Evolutionary conservation across 2,797 vertebrate species (phyloP), one percentile per base, ranked within the genome.

Genomic region (Acanthiza pusilla): DNA sequence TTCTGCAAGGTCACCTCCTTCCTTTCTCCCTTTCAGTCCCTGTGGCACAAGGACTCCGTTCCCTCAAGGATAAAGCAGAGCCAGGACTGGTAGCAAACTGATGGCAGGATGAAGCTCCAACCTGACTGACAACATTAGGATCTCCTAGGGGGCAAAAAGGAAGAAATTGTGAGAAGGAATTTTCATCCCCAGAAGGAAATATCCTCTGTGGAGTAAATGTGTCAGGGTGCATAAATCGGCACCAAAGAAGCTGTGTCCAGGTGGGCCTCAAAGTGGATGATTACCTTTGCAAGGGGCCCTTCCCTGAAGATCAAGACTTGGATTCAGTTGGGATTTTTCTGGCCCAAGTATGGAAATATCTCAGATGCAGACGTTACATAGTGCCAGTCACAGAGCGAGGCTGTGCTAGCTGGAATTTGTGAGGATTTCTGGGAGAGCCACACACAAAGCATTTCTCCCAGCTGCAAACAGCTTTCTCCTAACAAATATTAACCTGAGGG

Each of bases 211-310:
- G 36, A 68, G 23, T 30, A 71, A 89, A 76, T 3, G 2, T 12
- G 29, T 3, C 0, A 14, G 10, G 27, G 45, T 29, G 12, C 30
- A 53, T 23, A 57, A 47, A 70, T 15, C 0, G 1, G 25, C 45
- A 73, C 22, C 38, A 36, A 67, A 85, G 73, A 22, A 76, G 25
- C 6, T 71, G 23, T 23, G 54, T 65, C 62, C 66, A 43, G 47
- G 15, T 30, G 27, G 11, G 62, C 10, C 48, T 85, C 8, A 2
- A 50, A 76, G 53, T 3, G 16, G 10, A 70, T 36, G 5, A 26
- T n/a, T 51, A 55, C 7, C 40, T 36, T 50, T 66, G 40, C 78
- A n/a, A 63, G 10, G 29, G 4, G 5, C 15, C 7, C 7, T 34
- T 82, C 38, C 50, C 30, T 25, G 57, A 32, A 57, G 71, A 80